Conservation (phyloP, 1,140 invertebrate species). For the Nebria ingens region DNA sequence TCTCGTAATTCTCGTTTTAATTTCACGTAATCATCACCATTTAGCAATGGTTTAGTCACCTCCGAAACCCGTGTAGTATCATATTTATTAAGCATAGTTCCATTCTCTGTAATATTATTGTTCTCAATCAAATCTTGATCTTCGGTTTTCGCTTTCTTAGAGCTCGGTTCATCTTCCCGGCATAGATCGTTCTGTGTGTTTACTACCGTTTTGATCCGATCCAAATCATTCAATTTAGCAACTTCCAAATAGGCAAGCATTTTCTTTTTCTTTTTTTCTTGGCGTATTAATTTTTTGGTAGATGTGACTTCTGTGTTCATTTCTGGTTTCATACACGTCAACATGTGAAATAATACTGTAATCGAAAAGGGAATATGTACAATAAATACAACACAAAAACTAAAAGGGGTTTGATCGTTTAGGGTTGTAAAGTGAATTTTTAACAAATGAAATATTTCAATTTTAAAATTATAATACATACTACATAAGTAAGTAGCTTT, state of each 20-base stretch:
- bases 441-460: no score
- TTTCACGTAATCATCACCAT: conserved; percentile 41
- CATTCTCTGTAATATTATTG: conserved; percentile 10
- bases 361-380: no score
- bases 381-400: no score
- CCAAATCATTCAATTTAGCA: conserved; percentile 48
- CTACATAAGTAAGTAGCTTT: no score
- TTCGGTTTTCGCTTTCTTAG: conserved; percentile 26
- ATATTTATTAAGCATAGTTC: neutral
- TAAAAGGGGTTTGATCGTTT: no score
- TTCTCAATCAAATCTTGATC: conserved; percentile 14
- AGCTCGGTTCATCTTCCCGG: conserved; percentile 23
- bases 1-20: conserved; percentile 43
- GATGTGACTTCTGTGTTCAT: no score
- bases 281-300: conserved; percentile 25
- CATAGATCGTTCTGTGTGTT: conserved; percentile 13
- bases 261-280: conserved; percentile 53
- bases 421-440: no score
- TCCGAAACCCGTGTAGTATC: conserved; percentile 6
- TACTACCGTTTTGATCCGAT: conserved; percentile 29
- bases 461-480: no score
- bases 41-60: conserved; percentile 26
- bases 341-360: no score
- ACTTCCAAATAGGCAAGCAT: conserved; percentile 48
- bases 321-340: no score